phyloP scores from a whole-genome alignment of 2,797 vertebrate genomes.

The Philypnodon macrostomus region DNA sequence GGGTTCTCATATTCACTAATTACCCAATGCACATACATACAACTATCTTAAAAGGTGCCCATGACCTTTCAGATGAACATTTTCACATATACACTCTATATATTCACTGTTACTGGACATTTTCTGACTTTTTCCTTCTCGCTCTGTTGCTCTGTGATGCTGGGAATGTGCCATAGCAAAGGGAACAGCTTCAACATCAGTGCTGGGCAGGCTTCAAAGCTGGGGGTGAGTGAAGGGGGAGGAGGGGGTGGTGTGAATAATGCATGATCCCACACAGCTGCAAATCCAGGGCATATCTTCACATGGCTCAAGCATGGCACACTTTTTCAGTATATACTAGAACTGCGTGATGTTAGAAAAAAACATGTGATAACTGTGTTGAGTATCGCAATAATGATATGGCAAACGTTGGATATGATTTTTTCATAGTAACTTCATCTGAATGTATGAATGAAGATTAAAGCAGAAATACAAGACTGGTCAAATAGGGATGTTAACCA shows the following conservation, averaged over 20 bases:
- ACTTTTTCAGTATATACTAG: too few relatives aligned
- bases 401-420: too few relatives aligned
- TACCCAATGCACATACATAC: too few relatives aligned
- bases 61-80: background rate
- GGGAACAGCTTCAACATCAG: slow-evolving; percentile 45
- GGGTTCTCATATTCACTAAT: too few relatives aligned
- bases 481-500: too few relatives aligned
- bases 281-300: slow-evolving; percentile 22
- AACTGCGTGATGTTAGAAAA: too few relatives aligned
- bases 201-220: slow-evolving; percentile 57
- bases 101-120: slow-evolving; percentile 5
- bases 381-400: too few relatives aligned
- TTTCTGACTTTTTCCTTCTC: slow-evolving; percentile 7
- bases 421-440: too few relatives aligned
- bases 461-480: too few relatives aligned
- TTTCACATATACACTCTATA: slow-evolving; percentile 8
- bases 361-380: too few relatives aligned
- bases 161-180: slow-evolving; percentile 45
- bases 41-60: background rate
- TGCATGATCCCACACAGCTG: slow-evolving; percentile 60
- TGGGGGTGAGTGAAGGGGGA: slow-evolving; percentile 29
- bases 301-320: slow-evolving; percentile 10
- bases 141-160: slow-evolving; percentile 24
- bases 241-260: slow-evolving; percentile 55
- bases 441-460: too few relatives aligned